Evolutionary conservation across 2,113 vertebrate genomes (phyloP), one percentile per base, ranked within the genome.

Genomic region (Trematocara variabile): DNA sequence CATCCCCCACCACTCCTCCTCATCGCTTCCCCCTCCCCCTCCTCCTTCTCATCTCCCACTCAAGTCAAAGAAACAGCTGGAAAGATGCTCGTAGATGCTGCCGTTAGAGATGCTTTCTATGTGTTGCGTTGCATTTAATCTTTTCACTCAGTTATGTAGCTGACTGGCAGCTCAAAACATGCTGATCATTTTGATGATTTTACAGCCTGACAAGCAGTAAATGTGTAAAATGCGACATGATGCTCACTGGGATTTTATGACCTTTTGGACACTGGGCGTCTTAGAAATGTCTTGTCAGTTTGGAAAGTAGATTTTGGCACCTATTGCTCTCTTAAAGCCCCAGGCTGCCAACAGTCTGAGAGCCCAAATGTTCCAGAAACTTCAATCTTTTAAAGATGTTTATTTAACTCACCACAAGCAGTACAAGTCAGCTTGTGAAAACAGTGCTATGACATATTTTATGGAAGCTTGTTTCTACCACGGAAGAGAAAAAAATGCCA

Each of bases 51-150:
- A 2, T 90, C 82, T 80, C 84, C 84, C 75, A 85, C 86, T 88
- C 84, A 20, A 41, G 16, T 70, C 46, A 22, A 81, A 83, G 8
- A 81, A 84, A 63, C 58, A 79, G 60, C 75, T 22, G 37, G n/a
- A 85, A 81, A 91, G 53, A 78, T 50, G 52, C 80, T 86, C 41
- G 55, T 52, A 79, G 70, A 88, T 44, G 84, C 79, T 37, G 82
- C 82, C 60, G 79, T 82, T 84, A 82, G 30, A 88, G 28, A 77
- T 10, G 28, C 60, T 60, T 78, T 87, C 75, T 52, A 44, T 85
- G 46, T 80, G 16, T 68, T 89, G 85, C 84, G 46, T 70, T 79
- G 25, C 54, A 81, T 81, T 86, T 77, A 48, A 81, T 88, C 53
- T 41, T 89, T 81, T 78, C 63, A 5, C 30, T 73, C 13, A n/a